Base-by-base conservation (phyloP, 2,113 vertebrate genomes). In the Callocephalon fimbriatum region DNA sequence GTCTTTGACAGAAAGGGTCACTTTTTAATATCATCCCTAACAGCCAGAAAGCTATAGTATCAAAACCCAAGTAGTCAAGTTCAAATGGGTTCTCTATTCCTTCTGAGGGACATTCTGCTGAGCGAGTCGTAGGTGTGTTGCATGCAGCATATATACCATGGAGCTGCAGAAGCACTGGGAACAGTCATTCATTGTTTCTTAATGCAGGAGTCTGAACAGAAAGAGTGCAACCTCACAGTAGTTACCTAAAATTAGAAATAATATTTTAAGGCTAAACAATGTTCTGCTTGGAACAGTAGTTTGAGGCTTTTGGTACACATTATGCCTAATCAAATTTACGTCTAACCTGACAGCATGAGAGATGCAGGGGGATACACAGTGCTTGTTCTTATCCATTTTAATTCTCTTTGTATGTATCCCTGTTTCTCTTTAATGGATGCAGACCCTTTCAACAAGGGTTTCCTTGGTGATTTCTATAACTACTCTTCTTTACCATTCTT, bases 221-320 rank as follows among this genome's bases (percentile, higher is more conserved):
- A 81, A 44, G 47, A 86, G 18, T 65, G 19, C 26, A 87, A 48
- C 56, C 42, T 81, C 61, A 76, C 48, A 80, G 29, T 25, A 44
- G 35, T 47, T 47, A 11, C 76, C 56, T 77, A 54, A 92, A 91
- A 72, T 71, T 67, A 89, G 76, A 92, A 88, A 44, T 17, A 45
- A 0, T 75, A 47, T 94, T 93, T 95, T 89, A 62, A 75, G 45
- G 53, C 83, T 88, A 17, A 79, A 82, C 9, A 44, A 8, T 78
- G 45, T 90, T 94, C 91, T 86, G 48, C 63, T 88, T 88, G 44
- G 48, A 91, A 74, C 27, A 50, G 44, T 62, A 61, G n/a, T 87
- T 75, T 32, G 56, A 75, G 45, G 40, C 29, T 84, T 74, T 88
- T 65, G 65, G 58, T 75, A 59, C 35, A n/a, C 11, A 9, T 78